These are phyloP conservation scores for Pantherophis guttatus DNA, from an alignment of 2,113 vertebrate species.

Conservation along the genomic window DNA sequence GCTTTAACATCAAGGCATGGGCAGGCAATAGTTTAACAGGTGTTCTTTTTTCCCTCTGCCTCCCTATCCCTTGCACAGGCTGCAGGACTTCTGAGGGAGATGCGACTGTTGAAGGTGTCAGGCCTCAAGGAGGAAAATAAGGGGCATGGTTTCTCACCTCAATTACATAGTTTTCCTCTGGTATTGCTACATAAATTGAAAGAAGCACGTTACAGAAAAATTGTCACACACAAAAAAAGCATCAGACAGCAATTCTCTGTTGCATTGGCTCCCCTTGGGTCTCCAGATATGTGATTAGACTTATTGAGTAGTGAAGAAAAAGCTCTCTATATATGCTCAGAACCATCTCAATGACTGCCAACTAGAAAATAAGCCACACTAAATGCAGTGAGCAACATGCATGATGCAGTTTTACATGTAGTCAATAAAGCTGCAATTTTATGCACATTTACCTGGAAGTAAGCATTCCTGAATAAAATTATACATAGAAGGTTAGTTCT, in stretches of 20 bases:
- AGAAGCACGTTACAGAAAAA: neutral
- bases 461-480: neutral
- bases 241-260: neutral
- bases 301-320: neutral
- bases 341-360: neutral
- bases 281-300: neutral
- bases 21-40: neutral
- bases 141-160: fast-evolving
- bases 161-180: fast-evolving
- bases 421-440: neutral
- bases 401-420: neutral
- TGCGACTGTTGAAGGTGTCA: neutral
- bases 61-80: neutral
- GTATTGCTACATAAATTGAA: neutral
- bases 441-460: neutral
- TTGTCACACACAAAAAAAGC: fast-evolving
- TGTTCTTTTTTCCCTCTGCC: neutral
- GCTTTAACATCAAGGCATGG: neutral
- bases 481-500: neutral
- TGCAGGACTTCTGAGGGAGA: neutral
- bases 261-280: no score
- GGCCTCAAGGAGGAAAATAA: neutral
- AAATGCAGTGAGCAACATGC: neutral
- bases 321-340: neutral
- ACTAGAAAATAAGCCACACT: neutral